These are phyloP conservation scores for Hemiprocne comata DNA, from an alignment of 2,113 vertebrate genomes.

Conservation along the genomic window DNA sequence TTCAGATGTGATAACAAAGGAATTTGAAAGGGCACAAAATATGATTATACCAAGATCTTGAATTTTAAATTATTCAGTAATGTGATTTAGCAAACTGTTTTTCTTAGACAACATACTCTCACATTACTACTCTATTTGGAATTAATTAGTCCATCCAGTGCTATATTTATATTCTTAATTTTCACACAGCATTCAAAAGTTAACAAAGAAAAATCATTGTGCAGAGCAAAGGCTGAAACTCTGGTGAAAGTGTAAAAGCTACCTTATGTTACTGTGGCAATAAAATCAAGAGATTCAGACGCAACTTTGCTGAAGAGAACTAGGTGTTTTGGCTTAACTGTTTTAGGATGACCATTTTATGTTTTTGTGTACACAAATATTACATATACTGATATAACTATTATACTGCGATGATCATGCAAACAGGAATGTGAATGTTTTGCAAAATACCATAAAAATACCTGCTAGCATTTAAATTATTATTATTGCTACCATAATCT, in stretches of 20 bases:
- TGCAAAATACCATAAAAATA: neutral
- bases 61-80: neutral
- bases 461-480: neutral
- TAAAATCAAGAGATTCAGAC: neutral
- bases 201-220: conserved; percentile 17
- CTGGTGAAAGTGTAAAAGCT: neutral
- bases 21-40: conserved; percentile 5
- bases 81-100: neutral
- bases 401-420: neutral
- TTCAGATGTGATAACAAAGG: conserved; percentile 49
- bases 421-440: neutral
- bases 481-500: neutral
- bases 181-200: neutral
- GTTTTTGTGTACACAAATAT: neutral
- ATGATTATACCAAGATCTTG: neutral
- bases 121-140: neutral
- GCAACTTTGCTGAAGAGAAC: neutral
- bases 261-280: neutral
- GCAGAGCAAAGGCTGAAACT: neutral
- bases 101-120: neutral
- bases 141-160: neutral
- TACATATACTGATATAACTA: neutral
- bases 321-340: neutral
- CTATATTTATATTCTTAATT: neutral
- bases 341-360: neutral